A percentile compares a stretch with the other conserved stretches of the same genome.
These are phyloP conservation scores for Apteryx mantelli DNA, from an alignment of 2,113 vertebrate species.

Conservation along the genomic window DNA sequence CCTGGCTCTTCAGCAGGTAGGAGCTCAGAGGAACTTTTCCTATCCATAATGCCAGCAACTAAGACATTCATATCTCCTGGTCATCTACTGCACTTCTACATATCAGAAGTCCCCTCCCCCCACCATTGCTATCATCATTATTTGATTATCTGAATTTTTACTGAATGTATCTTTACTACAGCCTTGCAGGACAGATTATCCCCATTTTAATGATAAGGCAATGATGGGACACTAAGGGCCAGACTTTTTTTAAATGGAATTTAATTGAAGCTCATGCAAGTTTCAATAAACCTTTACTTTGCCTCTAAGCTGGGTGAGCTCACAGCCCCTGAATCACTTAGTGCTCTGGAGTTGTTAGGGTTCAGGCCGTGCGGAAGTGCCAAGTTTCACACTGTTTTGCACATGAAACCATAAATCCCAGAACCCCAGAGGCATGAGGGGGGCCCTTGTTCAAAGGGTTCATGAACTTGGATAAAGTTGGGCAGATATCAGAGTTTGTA, in stretches of 20 bases:
- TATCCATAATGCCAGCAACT: not conserved
- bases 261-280: not conserved
- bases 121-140: not conserved
- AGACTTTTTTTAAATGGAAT: not conserved
- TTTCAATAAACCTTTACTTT: constrained; percentile 17
- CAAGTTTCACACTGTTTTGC: constrained; percentile 65
- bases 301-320: constrained; percentile 13
- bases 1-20: not conserved
- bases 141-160: not conserved
- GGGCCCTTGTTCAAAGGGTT: constrained; percentile 1
- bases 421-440: constrained; percentile 10
- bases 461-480: constrained; percentile 51
- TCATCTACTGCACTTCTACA: rapidly evolving
- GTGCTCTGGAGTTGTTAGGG: constrained; percentile 1
- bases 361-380: constrained; percentile 11
- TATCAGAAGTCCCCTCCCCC: not conserved
- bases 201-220: not conserved
- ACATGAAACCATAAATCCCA: constrained; percentile 61
- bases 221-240: not conserved
- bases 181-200: not conserved
- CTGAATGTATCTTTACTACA: not conserved
- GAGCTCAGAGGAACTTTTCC: not conserved
- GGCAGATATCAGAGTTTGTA: not conserved
- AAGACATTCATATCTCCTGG: not conserved
- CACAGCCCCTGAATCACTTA: not conserved